phyloP scores from a whole-genome alignment of 1,140 invertebrate species.

The Zeugodacus cucurbitae region DNA sequence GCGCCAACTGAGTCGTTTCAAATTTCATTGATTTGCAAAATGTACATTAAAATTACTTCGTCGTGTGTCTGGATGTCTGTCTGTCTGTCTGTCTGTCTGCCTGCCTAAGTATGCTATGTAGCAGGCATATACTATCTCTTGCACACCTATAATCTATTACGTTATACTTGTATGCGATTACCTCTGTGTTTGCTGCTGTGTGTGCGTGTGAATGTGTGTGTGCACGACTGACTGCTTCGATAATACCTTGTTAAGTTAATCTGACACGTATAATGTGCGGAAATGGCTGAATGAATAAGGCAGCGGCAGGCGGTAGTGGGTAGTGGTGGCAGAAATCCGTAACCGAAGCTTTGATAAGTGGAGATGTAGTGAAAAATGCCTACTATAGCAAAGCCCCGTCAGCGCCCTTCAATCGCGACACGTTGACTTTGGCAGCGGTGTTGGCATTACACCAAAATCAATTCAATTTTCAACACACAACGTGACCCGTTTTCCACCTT shows the following conservation, averaged over 20 bases:
- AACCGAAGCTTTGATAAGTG: background rate
- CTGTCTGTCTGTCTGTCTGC: background rate
- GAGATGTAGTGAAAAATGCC: background rate
- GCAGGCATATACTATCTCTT: background rate
- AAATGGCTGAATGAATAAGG: slow-evolving; percentile 36
- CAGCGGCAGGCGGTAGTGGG: background rate
- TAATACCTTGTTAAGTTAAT: slow-evolving; percentile 39
- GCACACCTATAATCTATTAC: slow-evolving; percentile 20
- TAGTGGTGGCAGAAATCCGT: background rate
- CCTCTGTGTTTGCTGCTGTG: too few relatives aligned
- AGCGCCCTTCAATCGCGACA: slow-evolving; percentile 17
- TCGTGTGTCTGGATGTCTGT: background rate
- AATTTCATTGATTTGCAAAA: slow-evolving; percentile 31
- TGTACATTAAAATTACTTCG: background rate
- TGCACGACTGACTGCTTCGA: slow-evolving; percentile 16
- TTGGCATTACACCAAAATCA: slow-evolving; percentile 38
- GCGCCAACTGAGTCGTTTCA: background rate
- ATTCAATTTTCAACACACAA: slow-evolving; percentile 32
- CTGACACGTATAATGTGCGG: slow-evolving; percentile 36
- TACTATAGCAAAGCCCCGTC: background rate
- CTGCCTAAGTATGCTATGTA: background rate
- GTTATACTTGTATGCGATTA: background rate
- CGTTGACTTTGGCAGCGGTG: slow-evolving; percentile 21
- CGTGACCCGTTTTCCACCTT: slow-evolving; percentile 21
- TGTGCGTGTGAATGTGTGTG: background rate